Percentiles rank a stretch among this genome's conserved stretches.
Evolutionary conservation across 2,888 invertebrate genomes (phyloP).

Genomic region (Trachelus troglodyta): DNA sequence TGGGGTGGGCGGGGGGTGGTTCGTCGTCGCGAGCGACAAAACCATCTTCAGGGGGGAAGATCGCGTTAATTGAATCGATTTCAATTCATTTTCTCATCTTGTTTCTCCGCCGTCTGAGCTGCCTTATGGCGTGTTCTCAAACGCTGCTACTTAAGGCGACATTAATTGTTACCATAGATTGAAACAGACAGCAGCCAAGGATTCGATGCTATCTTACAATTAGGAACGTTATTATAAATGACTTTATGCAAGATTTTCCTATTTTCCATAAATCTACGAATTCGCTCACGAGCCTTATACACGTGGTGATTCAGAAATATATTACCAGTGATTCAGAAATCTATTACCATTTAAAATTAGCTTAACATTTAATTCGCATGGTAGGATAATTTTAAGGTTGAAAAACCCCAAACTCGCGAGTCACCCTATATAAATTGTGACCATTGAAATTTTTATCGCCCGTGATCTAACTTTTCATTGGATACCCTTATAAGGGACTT

Average conservation of each 20-base stretch:
- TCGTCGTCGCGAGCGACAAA: neutral
- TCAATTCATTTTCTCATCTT: neutral
- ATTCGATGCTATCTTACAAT: neutral
- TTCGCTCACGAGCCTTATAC: neutral
- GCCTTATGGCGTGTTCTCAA: neutral
- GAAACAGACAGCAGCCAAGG: neutral
- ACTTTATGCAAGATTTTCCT: neutral
- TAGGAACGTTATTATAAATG: neutral
- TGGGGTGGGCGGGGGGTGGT: no score
- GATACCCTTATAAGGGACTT: no score
- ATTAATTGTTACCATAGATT: neutral
- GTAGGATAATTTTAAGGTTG: no score
- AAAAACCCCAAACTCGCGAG: no score
- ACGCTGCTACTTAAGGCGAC: neutral
- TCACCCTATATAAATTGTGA: no score
- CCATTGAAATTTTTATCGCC: no score
- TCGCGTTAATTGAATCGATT: neutral
- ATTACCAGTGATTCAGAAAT: neutral
- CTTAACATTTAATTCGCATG: neutral
- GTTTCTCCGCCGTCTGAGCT: neutral
- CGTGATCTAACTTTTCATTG: no score
- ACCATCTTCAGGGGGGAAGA: neutral
- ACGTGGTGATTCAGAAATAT: neutral
- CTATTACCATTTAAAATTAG: neutral
- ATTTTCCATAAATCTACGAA: neutral